Percentiles rank a stretch among this genome's conserved stretches.
Conservation (phyloP, 1,140 invertebrate genomes). For the Procambarus clarkii region DNA sequence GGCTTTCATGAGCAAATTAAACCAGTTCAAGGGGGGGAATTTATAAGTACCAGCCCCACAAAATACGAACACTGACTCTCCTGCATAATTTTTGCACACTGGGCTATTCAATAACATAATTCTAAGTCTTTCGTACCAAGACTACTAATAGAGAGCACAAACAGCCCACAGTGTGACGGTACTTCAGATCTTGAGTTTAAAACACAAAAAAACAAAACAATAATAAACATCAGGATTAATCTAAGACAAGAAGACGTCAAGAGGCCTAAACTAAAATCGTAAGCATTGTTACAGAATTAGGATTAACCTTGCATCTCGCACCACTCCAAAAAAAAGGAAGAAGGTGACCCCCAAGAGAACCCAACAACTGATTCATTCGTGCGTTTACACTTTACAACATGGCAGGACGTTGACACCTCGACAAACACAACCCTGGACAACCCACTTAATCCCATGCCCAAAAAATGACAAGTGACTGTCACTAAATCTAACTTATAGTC, state of each 20-base stretch:
- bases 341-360: conserved; percentile 2
- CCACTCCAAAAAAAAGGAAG: background rate
- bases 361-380: background rate
- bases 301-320: background rate
- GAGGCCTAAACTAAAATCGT: background rate
- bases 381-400: conserved; percentile 11
- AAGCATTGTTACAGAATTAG: conserved; percentile 6
- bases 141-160: conserved; percentile 55
- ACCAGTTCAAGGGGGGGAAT: conserved; percentile 12
- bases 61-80: background rate
- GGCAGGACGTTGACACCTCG: conserved; percentile 30
- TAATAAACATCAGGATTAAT: background rate
- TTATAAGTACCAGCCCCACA: background rate
- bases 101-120: conserved; percentile 22
- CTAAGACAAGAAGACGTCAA: conserved; percentile 1
- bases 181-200: background rate
- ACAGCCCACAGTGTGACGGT: conserved; percentile 22
- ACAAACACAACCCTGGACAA: conserved; percentile 62
- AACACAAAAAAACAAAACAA: background rate
- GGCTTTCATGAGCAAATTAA: conserved; percentile 26
- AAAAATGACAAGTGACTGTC: conserved; percentile 7
- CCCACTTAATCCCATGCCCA: conserved; percentile 14
- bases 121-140: conserved; percentile 23
- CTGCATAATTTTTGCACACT: background rate
- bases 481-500: conserved; percentile 2